Evolutionary conservation across 2,888 invertebrate species (phyloP), one percentile per base, ranked within the genome.

Genomic region (Mythimna albipuncta): DNA sequence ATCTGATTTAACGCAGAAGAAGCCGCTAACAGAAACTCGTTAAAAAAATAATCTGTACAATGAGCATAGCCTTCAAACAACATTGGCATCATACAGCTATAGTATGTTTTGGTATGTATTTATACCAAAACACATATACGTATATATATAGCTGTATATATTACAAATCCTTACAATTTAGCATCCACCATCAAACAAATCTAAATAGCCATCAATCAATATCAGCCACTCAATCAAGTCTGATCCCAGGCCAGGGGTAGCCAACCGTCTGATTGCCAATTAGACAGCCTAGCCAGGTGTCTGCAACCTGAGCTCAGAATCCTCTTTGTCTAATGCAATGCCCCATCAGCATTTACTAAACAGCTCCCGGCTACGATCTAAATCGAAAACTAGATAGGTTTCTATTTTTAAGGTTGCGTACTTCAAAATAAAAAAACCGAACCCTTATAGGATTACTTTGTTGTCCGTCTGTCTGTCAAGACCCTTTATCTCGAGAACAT

Each of bases 261-360:
- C 85, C 87, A 89, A 88, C 89, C 90, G 89, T 90, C 89, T 91
- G 91, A 93, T 91, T 92, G 91, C 83, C 91, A 92, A 93, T 92
- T 91, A 91, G 85, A 83, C 76, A 81, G 83, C 81, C 84, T 82
- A 82, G 77, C 85, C 91, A 92, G 91, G 91, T 92, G 90, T 87
- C 83, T 83, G 83, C 74, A 72, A 81, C 66, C 72, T 65, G 64
- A 68, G 84, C 82, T 86, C 79, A 79, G 81, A 84, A 85, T 87
- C 81, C 85, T 83, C 83, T 88, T 87, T 82, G 86, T 88, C 82
- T 89, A 88, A 88, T 77, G 79, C 80, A 85, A 81, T 73, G 85
- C 88, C 69, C 76, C 80, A 88, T 90, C 89, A 90, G 90, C 90
- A 84, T 87, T 87, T 86, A 88, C 84, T 87, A 88, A 89, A 87